Conservation (phyloP, 1,140 invertebrate genomes). For the Drosophila orena region DNA sequence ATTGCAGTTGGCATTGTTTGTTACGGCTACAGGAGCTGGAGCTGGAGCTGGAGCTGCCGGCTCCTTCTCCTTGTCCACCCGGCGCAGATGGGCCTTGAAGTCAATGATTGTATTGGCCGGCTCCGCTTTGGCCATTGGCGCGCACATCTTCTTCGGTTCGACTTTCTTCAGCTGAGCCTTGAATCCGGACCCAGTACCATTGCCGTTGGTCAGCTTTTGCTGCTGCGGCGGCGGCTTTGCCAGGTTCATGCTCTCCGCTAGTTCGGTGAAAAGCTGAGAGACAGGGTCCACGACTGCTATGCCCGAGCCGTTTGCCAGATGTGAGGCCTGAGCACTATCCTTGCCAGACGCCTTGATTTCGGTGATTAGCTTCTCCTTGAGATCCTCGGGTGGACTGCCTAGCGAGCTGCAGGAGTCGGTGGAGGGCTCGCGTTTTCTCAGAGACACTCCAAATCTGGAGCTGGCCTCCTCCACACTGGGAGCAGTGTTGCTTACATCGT, state of each 20-base stretch:
- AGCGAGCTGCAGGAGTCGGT: slow-evolving; percentile 87
- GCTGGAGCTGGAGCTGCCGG: slow-evolving; percentile 4
- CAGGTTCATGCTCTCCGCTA: slow-evolving; percentile 88
- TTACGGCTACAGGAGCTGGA: not conserved
- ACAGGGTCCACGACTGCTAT: slow-evolving; percentile 88
- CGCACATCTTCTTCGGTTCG: slow-evolving; percentile 86
- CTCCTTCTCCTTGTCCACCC: slow-evolving; percentile 87
- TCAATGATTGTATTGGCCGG: slow-evolving; percentile 89
- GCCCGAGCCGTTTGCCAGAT: slow-evolving; percentile 68
- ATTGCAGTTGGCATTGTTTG: slow-evolving; percentile 43
- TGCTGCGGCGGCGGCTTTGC: slow-evolving; percentile 68
- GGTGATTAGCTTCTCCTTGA: slow-evolving; percentile 93
- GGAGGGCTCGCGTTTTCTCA: slow-evolving; percentile 88
- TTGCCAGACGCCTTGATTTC: slow-evolving; percentile 92
- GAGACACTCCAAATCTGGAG: slow-evolving; percentile 89
- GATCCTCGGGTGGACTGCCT: slow-evolving; percentile 84
- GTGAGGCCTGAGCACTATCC: slow-evolving; percentile 66
- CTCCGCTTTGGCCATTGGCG: slow-evolving; percentile 86
- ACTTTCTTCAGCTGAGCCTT: slow-evolving; percentile 89
- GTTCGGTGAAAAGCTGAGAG: slow-evolving; percentile 91
- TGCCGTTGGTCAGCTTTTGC: slow-evolving; percentile 59
- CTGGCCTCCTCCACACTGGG: slow-evolving; percentile 90
- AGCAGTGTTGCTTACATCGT: slow-evolving; percentile 88
- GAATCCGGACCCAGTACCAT: slow-evolving; percentile 71
- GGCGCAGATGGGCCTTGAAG: slow-evolving; percentile 93